Evolutionary conservation across 92 coral and sea anemone genomes (phyloP).

Genomic region (Bergia sp.): DNA sequence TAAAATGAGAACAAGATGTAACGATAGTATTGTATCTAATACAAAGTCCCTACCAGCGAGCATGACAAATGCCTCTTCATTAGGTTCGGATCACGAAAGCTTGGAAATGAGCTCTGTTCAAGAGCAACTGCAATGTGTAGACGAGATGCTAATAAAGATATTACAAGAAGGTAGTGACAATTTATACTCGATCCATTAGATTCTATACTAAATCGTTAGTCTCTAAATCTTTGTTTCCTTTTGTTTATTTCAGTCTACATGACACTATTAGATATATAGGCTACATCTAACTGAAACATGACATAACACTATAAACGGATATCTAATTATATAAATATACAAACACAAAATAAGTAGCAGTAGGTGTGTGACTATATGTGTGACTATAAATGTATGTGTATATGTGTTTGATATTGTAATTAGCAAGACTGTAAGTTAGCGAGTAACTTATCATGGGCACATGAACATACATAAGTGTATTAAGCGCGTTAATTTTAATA

Average conservation of each 20-base stretch:
- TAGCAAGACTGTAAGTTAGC: too few relatives aligned
- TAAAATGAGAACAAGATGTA: not conserved
- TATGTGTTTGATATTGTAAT: too few relatives aligned
- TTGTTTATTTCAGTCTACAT: not conserved
- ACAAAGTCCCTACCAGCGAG: not conserved
- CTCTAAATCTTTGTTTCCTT: not conserved
- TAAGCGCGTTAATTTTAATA: too few relatives aligned
- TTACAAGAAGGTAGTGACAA: conserved; percentile 24
- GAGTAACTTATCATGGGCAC: too few relatives aligned
- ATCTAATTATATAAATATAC: not conserved
- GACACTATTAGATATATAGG: conserved; percentile 4
- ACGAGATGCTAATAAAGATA: not conserved
- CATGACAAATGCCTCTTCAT: not conserved
- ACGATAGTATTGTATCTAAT: not conserved
- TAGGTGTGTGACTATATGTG: not conserved
- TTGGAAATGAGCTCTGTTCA: conserved; percentile 27
- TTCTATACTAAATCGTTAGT: not conserved
- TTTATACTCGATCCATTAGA: not conserved
- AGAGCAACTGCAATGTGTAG: conserved; percentile 19
- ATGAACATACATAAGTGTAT: too few relatives aligned
- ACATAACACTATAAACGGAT: not conserved
- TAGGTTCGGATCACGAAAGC: not conserved
- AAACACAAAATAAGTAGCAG: not conserved
- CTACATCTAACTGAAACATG: not conserved
- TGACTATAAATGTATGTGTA: too few relatives aligned